phyloP scores from a whole-genome alignment of 2,797 vertebrate species.

The Oceanodroma leucorhoa region DNA sequence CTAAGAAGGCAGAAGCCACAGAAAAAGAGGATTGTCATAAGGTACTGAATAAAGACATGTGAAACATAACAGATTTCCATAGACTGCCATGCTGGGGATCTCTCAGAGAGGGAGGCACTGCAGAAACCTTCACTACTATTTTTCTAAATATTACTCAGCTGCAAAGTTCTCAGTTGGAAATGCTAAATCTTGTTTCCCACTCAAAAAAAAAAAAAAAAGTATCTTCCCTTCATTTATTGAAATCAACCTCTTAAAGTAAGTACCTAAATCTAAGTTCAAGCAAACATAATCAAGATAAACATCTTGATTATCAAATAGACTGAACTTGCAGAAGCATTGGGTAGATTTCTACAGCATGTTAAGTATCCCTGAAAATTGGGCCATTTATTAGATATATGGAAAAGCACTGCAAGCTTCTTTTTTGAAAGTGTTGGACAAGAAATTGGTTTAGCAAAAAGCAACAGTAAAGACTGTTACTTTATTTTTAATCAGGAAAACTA shows the following conservation, averaged over 20 bases:
- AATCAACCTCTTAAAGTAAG: neutral
- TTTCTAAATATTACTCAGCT: neutral
- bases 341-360: neutral
- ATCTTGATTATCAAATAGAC: neutral
- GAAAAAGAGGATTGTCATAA: neutral
- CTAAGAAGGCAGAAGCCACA: neutral
- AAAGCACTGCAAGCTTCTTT: neutral
- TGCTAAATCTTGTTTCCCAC: neutral
- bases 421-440: neutral
- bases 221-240: neutral
- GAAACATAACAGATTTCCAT: neutral
- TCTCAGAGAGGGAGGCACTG: neutral
- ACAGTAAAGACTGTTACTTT: neutral
- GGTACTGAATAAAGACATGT: neutral
- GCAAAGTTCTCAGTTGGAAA: neutral
- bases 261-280: neutral
- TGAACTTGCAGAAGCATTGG: neutral
- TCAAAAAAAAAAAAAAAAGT: neutral
- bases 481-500: neutral
- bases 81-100: neutral
- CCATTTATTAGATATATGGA: accelerated
- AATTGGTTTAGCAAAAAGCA: neutral
- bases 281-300: neutral
- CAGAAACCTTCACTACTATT: neutral
- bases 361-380: neutral